Evolutionary conservation across 2,888 invertebrate species (phyloP).

Genomic region (Camptogramma bilineatum): DNA sequence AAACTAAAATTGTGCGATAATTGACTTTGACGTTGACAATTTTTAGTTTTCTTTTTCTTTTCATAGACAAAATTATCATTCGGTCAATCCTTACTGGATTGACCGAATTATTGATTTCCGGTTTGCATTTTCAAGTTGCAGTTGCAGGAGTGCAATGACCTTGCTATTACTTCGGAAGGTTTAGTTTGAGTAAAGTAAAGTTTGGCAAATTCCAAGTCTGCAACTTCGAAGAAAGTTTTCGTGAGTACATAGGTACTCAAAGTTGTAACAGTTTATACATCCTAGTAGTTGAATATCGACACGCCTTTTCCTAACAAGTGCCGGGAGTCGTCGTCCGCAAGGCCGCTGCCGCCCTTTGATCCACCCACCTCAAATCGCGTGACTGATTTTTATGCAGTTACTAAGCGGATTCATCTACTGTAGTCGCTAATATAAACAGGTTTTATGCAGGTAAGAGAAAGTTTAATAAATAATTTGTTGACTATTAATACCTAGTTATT

Average conservation of each 20-base stretch:
- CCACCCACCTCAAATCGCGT: slow-evolving; percentile 84
- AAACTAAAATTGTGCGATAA: slow-evolving; percentile 25
- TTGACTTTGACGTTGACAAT: slow-evolving; percentile 27
- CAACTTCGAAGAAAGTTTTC: slow-evolving; percentile 32
- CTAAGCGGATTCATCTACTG: slow-evolving; percentile 50
- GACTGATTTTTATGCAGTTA: slow-evolving; percentile 76
- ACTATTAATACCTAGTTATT: not conserved
- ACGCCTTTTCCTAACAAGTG: slow-evolving; percentile 86
- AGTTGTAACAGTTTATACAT: slow-evolving; percentile 56
- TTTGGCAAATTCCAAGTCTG: slow-evolving; percentile 19
- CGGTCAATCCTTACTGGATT: slow-evolving; percentile 16
- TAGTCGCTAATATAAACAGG: slow-evolving; percentile 41
- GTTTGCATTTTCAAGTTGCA: slow-evolving; percentile 8
- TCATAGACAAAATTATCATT: slow-evolving; percentile 25
- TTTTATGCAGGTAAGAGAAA: slow-evolving; percentile 40
- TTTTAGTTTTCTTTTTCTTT: not conserved
- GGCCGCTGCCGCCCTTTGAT: slow-evolving; percentile 84
- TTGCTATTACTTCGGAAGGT: not conserved
- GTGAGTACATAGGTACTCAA: slow-evolving; percentile 42
- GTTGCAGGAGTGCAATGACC: slow-evolving; percentile 10
- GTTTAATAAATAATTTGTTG: not conserved
- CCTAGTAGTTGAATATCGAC: slow-evolving; percentile 77
- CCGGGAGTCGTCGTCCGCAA: slow-evolving; percentile 83
- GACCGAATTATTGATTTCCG: slow-evolving; percentile 28
- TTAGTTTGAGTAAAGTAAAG: slow-evolving; percentile 12